phyloP scores from a whole-genome alignment of 2,113 vertebrate genomes.

The Recurvirostra avosetta region DNA sequence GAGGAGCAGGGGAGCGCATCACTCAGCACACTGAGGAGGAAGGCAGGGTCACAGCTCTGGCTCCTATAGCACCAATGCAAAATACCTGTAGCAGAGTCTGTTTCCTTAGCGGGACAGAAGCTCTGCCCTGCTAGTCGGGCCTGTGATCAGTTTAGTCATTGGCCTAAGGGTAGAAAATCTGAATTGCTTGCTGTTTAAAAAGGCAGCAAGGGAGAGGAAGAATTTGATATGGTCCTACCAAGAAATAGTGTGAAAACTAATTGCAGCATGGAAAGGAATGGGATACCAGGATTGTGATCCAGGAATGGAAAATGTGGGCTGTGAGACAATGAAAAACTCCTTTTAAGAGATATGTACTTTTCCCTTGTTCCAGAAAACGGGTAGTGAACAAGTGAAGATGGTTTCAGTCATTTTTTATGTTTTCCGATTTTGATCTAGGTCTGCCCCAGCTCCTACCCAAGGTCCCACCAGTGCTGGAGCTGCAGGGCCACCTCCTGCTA shows the following conservation, averaged over 20 bases:
- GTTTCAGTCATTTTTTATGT: not conserved
- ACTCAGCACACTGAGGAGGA: not conserved
- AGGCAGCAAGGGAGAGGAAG: not conserved
- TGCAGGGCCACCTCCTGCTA: conserved; percentile 48
- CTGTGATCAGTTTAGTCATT: not conserved
- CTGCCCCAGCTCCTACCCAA: conserved; percentile 79
- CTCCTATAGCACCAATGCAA: not conserved
- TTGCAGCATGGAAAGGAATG: not conserved
- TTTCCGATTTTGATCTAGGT: conserved; percentile 73
- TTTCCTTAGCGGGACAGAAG: not conserved
- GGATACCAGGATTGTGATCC: not conserved
- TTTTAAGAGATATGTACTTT: not conserved
- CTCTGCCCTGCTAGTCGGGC: not conserved
- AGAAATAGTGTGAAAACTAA: not conserved
- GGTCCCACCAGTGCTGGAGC: conserved; percentile 60
- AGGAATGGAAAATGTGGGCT: not conserved
- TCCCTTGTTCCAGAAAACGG: not conserved
- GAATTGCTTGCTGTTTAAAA: not conserved
- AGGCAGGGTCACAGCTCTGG: not conserved
- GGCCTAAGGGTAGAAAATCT: not conserved
- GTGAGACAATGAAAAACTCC: not conserved
- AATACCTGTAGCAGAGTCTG: not conserved
- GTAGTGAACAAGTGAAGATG: not conserved
- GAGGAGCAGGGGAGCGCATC: not conserved
- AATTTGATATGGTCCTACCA: not conserved